phyloP scores from a whole-genome alignment of 2,113 vertebrate genomes.

The Carassius carassius region DNA sequence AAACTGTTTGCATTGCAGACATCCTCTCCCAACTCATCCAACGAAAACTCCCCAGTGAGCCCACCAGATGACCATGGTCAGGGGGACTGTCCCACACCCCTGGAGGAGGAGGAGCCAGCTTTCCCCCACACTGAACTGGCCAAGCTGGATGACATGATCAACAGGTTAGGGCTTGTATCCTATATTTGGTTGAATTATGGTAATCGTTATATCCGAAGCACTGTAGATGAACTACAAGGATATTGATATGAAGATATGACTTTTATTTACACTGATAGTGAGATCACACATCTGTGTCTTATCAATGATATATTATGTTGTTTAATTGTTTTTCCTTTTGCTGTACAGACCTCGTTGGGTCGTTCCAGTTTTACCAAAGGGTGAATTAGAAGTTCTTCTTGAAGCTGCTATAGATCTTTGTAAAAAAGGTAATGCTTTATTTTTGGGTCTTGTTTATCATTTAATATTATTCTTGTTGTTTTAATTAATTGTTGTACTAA shows the following conservation, averaged over 20 bases:
- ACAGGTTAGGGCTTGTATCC: slow-evolving; percentile 78
- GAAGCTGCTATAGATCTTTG: slow-evolving; percentile 99
- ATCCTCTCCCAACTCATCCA: slow-evolving; percentile 97
- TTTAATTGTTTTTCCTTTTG: slow-evolving; percentile 9
- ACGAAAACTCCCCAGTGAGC: slow-evolving; percentile 98
- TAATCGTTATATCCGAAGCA: not conserved
- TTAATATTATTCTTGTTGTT: not conserved
- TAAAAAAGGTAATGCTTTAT: slow-evolving; percentile 91
- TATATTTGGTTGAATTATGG: not conserved
- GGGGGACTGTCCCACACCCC: slow-evolving; percentile 87
- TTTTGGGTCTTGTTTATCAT: not conserved
- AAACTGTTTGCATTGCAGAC: slow-evolving; percentile 74
- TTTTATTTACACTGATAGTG: not conserved
- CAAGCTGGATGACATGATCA: slow-evolving; percentile 99
- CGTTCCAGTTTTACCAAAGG: slow-evolving; percentile 99
- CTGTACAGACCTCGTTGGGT: slow-evolving; percentile 94
- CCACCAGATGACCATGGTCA: slow-evolving; percentile 93
- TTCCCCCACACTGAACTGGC: slow-evolving; percentile 99
- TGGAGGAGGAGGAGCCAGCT: slow-evolving; percentile 98
- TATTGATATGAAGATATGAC: not conserved
- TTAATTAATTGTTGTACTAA: not conserved
- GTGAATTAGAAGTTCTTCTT: slow-evolving; percentile 99
- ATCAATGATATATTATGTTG: not conserved
- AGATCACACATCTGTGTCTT: not conserved
- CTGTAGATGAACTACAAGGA: not conserved